These are phyloP conservation scores for Drosophila athabasca DNA, from an alignment of 1,140 invertebrate genomes.

Conservation along the genomic window DNA sequence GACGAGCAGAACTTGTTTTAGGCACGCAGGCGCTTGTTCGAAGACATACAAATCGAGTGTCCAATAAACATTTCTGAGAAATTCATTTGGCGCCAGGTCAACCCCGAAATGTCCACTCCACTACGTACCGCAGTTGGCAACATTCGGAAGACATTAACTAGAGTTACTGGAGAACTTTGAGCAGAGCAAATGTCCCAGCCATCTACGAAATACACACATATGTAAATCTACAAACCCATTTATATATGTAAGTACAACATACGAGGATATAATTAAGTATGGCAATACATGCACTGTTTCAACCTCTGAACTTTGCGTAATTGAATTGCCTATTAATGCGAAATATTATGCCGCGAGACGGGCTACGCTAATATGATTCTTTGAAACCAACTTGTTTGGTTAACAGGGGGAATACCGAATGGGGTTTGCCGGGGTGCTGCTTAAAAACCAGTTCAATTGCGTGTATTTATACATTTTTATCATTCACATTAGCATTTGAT, in stretches of 20 bases:
- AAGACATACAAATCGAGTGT: slow-evolving; percentile 21
- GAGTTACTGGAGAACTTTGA: slow-evolving; percentile 47
- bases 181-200: too few species aligned
- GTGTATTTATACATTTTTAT: slow-evolving; percentile 5
- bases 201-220: too few species aligned
- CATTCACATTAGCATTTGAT: slow-evolving; percentile 15
- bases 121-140: slow-evolving; percentile 11
- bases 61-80: slow-evolving; percentile 62
- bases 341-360: background rate
- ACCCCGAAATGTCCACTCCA: slow-evolving; percentile 23
- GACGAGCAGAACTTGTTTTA: slow-evolving; percentile 37
- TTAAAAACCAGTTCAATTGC: slow-evolving; percentile 18
- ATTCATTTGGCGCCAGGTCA: slow-evolving; percentile 55
- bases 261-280: too few species aligned
- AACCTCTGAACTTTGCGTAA: slow-evolving; percentile 59
- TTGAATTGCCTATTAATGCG: slow-evolving; percentile 29
- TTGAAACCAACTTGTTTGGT: slow-evolving; percentile 15
- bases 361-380: too few species aligned
- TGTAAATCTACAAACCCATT: too few species aligned
- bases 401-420: background rate
- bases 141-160: slow-evolving; percentile 49
- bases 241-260: background rate
- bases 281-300: slow-evolving; percentile 19
- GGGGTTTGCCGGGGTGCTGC: slow-evolving; percentile 1
- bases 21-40: slow-evolving; percentile 12